A percentile compares a stretch with the other conserved stretches of the same genome.
These are phyloP conservation scores for Tokudaia muenninki DNA, from an alignment of 2,797 vertebrate species.

Conservation along the genomic window DNA sequence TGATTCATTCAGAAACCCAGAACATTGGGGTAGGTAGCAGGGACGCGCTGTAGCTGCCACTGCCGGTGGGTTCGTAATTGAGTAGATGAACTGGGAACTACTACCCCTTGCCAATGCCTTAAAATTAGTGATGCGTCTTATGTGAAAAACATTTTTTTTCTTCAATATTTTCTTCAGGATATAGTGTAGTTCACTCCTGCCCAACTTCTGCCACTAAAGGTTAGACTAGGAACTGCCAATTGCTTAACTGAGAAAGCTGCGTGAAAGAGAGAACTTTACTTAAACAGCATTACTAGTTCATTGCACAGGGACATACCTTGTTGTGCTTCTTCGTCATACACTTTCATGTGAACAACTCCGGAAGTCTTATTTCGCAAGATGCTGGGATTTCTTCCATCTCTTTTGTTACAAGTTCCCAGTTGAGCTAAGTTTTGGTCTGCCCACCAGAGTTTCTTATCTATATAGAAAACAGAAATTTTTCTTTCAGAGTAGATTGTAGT, in stretches of 20 bases:
- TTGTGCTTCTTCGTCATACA: slow-evolving; percentile 96
- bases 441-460: slow-evolving; percentile 99
- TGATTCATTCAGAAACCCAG: neutral
- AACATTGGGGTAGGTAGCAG: neutral
- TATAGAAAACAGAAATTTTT: slow-evolving; percentile 70
- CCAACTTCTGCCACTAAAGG: neutral
- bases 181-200: neutral
- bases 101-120: neutral
- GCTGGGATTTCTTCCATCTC: slow-evolving; percentile 93
- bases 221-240: neutral
- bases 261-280: neutral
- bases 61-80: fast-evolving
- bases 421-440: slow-evolving; percentile 96
- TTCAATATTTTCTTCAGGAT: neutral
- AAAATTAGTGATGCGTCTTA: slow-evolving; percentile 26
- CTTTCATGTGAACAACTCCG: slow-evolving; percentile 97
- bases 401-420: slow-evolving; percentile 96
- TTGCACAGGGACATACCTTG: slow-evolving; percentile 90
- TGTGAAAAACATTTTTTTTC: neutral
- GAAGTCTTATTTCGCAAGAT: slow-evolving; percentile 96
- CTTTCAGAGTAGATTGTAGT: slow-evolving; percentile 46
- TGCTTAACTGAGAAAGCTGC: neutral
- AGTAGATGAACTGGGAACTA: neutral
- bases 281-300: neutral
- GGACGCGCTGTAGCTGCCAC: neutral